phyloP scores from a whole-genome alignment of 2,113 vertebrate genomes.

The Gavialis gangeticus region DNA sequence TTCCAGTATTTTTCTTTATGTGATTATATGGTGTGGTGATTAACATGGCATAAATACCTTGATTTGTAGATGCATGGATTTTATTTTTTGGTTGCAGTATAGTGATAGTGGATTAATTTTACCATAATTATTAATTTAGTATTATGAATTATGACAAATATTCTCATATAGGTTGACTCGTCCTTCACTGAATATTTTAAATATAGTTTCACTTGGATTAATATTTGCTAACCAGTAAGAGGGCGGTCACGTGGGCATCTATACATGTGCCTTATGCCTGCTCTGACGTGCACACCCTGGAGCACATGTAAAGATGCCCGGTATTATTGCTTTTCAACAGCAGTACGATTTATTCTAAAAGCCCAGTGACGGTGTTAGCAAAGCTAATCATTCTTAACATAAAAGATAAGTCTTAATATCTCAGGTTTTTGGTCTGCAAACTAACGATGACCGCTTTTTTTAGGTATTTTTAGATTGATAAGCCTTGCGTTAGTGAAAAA shows the following conservation, averaged over 20 bases:
- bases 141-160: not conserved
- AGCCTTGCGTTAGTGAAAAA: not conserved
- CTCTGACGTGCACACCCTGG: too few species aligned
- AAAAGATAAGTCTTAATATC: not conserved
- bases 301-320: too few species aligned
- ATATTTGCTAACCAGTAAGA: not conserved
- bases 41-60: not conserved
- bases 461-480: constrained; percentile 19
- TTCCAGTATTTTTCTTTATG: not conserved
- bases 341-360: not conserved
- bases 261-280: too few species aligned
- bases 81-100: not conserved
- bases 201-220: not conserved
- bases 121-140: not conserved
- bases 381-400: not conserved
- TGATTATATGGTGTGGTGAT: rapidly evolving
- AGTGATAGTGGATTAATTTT: not conserved
- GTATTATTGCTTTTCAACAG: not conserved
- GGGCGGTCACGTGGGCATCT: too few species aligned
- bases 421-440: not conserved
- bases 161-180: not conserved
- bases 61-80: not conserved
- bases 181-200: constrained; percentile 5
- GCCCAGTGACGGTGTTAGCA: not conserved
- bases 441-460: constrained; percentile 7